These are phyloP conservation scores for Equus przewalskii DNA, from an alignment of 2,113 vertebrate species.

Conservation along the genomic window DNA sequence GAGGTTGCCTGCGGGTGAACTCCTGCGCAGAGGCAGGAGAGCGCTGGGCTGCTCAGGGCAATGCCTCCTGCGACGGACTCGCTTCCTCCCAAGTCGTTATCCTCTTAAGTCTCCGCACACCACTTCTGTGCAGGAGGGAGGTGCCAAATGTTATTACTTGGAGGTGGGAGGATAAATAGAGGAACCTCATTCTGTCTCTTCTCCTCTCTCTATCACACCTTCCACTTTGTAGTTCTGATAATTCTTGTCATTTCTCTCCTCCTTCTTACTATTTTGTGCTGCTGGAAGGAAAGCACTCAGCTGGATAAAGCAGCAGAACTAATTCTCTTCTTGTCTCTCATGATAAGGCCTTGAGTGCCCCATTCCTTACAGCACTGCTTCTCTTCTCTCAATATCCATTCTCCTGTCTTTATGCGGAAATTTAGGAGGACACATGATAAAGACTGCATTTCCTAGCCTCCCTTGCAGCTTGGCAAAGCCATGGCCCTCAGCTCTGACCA, in stretches of 20 bases:
- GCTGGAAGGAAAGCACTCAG: not conserved
- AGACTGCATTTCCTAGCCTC: not conserved
- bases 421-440: no score
- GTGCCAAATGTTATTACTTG: not conserved
- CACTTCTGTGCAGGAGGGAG: not conserved
- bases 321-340: not conserved
- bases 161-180: not conserved
- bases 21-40: not conserved
- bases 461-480: not conserved
- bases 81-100: not conserved
- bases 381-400: not conserved
- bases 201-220: not conserved
- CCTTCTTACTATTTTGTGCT: not conserved
- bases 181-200: not conserved
- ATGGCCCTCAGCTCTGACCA: not conserved
- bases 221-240: not conserved
- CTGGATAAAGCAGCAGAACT: not conserved
- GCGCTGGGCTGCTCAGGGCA: not conserved
- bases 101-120: not conserved
- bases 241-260: not conserved
- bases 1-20: not conserved
- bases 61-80: not conserved
- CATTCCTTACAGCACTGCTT: not conserved
- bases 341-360: not conserved
- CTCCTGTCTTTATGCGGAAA: not conserved